Percentiles rank a stretch among this genome's conserved stretches.
phyloP scores from a whole-genome alignment of 2,113 vertebrate species.

The Oryctolagus cuniculus region DNA sequence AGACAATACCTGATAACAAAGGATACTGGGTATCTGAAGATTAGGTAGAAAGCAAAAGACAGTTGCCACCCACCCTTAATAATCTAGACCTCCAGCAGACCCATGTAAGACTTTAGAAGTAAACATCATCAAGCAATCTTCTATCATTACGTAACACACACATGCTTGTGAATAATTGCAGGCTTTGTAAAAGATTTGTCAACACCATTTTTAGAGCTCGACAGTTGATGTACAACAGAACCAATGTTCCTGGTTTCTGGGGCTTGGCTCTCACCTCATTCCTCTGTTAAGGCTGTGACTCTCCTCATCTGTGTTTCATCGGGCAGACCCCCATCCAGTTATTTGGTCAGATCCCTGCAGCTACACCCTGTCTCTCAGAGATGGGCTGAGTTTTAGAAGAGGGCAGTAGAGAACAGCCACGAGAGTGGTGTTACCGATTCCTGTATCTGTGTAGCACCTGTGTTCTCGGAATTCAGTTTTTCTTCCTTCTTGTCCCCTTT shows the following conservation, averaged over 20 bases:
- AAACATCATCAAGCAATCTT: not conserved
- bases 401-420: not conserved
- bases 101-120: not conserved
- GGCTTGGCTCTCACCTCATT: not conserved
- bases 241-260: not conserved
- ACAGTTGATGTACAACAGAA: slow-evolving; percentile 20
- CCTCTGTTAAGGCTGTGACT: not conserved
- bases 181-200: not conserved
- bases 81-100: not conserved
- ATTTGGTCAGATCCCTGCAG: not conserved
- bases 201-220: not conserved
- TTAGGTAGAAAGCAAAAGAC: not conserved
- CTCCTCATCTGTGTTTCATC: not conserved
- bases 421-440: not conserved
- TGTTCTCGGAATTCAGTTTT: not conserved
- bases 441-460: not conserved
- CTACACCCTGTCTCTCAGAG: not conserved
- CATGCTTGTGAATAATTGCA: not conserved
- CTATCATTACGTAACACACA: not conserved
- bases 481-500: not conserved
- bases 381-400: not conserved
- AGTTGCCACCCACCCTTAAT: not conserved
- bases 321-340: not conserved
- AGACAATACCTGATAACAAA: not conserved
- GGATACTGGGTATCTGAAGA: not conserved